phyloP scores from a whole-genome alignment of 2,113 vertebrate genomes.

The Scalopus aquaticus region DNA sequence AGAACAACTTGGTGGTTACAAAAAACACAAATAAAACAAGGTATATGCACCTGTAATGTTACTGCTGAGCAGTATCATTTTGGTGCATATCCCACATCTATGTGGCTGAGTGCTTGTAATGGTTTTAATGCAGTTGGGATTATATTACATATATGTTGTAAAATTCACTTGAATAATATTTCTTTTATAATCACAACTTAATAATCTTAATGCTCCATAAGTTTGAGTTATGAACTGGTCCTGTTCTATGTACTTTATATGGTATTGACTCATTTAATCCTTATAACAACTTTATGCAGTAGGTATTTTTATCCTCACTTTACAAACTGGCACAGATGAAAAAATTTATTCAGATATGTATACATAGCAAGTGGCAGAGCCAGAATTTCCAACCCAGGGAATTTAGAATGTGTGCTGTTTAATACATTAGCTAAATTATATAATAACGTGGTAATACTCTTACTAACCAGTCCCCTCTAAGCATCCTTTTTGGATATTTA shows the following conservation, averaged over 20 bases:
- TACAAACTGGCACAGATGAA: background rate
- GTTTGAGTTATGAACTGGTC: background rate
- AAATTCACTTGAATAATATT: too few species aligned
- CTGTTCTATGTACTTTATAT: background rate
- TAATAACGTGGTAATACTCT: background rate
- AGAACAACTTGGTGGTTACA: slow-evolving; percentile 11
- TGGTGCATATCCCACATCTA: background rate
- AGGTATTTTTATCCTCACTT: background rate
- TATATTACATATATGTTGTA: background rate
- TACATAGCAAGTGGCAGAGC: background rate
- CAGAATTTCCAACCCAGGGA: background rate
- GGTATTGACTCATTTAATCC: slow-evolving; percentile 21
- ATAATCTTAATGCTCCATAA: background rate
- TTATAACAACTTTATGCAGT: background rate
- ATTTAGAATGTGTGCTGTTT: background rate
- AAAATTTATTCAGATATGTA: background rate
- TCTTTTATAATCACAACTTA: background rate
- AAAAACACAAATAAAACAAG: slow-evolving; percentile 6
- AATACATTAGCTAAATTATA: background rate
- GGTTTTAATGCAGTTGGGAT: slow-evolving; percentile 15
- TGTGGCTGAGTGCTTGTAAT: background rate
- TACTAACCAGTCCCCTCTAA: background rate
- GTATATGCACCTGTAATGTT: background rate
- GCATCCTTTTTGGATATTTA: slow-evolving; percentile 3
- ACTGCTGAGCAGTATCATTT: background rate